A percentile compares a stretch with the other conserved stretches of the same genome.
Evolutionary conservation across 2,797 vertebrate genomes (phyloP).

Genomic region (Carapus acus): DNA sequence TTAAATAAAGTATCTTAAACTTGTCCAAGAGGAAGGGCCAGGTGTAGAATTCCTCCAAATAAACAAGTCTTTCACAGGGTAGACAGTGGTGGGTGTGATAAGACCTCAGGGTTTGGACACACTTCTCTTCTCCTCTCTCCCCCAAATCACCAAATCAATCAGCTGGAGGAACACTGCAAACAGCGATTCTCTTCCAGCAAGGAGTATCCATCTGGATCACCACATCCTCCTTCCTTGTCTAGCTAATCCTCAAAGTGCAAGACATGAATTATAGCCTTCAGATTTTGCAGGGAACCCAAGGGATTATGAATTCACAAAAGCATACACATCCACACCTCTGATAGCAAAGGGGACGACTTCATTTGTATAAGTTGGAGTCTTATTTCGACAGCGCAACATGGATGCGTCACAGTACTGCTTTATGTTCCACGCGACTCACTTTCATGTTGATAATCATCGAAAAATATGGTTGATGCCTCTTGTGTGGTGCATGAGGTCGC

Average conservation of each 20-base stretch:
- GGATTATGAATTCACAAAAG: too few species aligned
- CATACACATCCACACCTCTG: too few species aligned
- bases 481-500: too few species aligned
- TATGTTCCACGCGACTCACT: too few species aligned
- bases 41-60: constrained; percentile 20
- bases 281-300: constrained; percentile 41
- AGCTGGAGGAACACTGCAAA: constrained; percentile 40
- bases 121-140: constrained; percentile 28
- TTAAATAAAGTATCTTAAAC: too few species aligned
- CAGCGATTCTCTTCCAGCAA: constrained; percentile 35
- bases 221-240: constrained; percentile 34
- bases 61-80: constrained; percentile 15
- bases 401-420: too few species aligned
- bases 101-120: constrained; percentile 30
- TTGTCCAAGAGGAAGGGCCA: background rate
- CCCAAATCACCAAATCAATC: constrained; percentile 52
- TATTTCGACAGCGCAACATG: too few species aligned
- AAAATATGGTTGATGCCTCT: background rate
- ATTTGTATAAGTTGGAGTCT: too few species aligned
- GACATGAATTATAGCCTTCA: constrained; percentile 21
- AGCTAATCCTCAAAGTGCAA: constrained; percentile 39
- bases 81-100: constrained; percentile 32
- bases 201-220: constrained; percentile 54
- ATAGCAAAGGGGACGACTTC: constrained; percentile 40
- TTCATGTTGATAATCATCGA: too few species aligned